Conservation (phyloP, 2,888 invertebrate genomes). For the Catocala sponsa region DNA sequence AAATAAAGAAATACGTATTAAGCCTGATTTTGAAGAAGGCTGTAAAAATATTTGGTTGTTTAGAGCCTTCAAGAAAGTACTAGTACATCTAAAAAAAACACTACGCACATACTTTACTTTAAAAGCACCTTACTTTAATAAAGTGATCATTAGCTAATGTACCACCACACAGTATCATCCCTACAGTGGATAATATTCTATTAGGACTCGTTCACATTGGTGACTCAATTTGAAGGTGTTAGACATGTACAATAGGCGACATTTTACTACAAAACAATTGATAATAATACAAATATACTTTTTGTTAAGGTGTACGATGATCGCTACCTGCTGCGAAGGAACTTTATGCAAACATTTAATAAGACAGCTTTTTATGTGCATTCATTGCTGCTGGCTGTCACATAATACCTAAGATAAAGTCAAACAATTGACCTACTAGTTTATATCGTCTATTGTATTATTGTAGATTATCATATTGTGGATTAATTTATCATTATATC, state of each 20-base stretch:
- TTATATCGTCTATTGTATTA: too few relatives aligned
- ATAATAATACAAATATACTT: slow-evolving; percentile 25
- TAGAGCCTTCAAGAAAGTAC: too few relatives aligned
- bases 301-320: slow-evolving; percentile 22
- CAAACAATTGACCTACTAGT: too few relatives aligned
- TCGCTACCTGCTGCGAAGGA: slow-evolving; percentile 37
- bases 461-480: too few relatives aligned
- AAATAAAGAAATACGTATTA: too few relatives aligned
- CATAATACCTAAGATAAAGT: not conserved
- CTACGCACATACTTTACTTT: too few relatives aligned
- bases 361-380: slow-evolving; percentile 18
- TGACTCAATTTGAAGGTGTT: slow-evolving; percentile 31
- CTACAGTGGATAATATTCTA: not conserved
- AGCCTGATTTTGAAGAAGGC: too few relatives aligned
- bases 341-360: slow-evolving; percentile 19
- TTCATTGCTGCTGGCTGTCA: slow-evolving; percentile 1
- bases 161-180: not conserved
- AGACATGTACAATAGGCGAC: slow-evolving; percentile 7
- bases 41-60: too few relatives aligned
- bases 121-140: too few relatives aligned
- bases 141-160: too few relatives aligned
- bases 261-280: slow-evolving; percentile 6
- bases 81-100: too few relatives aligned
- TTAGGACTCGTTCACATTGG: slow-evolving; percentile 5
- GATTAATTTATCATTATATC: too few relatives aligned